Base-by-base conservation (phyloP, 1,140 invertebrate genomes). In the Anoplophora glabripennis region DNA sequence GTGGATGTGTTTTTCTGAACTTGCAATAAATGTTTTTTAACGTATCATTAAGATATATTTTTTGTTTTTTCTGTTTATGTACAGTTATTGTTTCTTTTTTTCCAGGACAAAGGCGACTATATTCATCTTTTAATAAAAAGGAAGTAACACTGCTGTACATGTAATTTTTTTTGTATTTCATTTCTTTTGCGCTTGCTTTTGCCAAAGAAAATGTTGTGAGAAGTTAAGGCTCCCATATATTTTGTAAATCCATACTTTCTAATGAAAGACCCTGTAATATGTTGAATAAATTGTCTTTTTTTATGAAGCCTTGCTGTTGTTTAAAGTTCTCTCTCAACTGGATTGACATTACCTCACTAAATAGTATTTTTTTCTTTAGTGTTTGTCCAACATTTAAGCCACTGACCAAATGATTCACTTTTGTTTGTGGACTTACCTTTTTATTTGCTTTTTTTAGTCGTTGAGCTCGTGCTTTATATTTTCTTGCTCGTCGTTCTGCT, bases 61-160 rank as follows among this genome's bases (percentile, higher is more conserved):
- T 41, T 41, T 41, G 38, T 41, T 41, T 41, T 41, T 41, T 41
- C n/a, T 12, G n/a, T 41, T 41, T 41, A 15, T 41, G n/a, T 12
- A n/a, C n/a, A 12, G n/a, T n/a, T 41, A 41, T 15, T 12, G n/a
- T 12, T 12, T 41, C 38, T 12, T 12, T 12, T 41, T 41, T 41
- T 12, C 38, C 38, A 41, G 38, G 38, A 41, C 38, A 41, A n/a
- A 41, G 15, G n/a, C 38, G n/a, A 41, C 38, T 41, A 41, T 15
- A 41, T 41, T 41, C 38, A 41, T 41, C n/a, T 15, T 28, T 28
- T 28, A 28, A 28, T 28, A 28, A 28, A 28, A 28, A 28, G 15
- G 9, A 15, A 15, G n/a, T 41, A 41, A 41, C 38, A 12, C 15
- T 41, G 38, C 38, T 41, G n/a, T 41, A 12, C 38, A n/a, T 12